phyloP scores from a whole-genome alignment of 1,140 invertebrate genomes.

The Tetragonula clypearis region DNA sequence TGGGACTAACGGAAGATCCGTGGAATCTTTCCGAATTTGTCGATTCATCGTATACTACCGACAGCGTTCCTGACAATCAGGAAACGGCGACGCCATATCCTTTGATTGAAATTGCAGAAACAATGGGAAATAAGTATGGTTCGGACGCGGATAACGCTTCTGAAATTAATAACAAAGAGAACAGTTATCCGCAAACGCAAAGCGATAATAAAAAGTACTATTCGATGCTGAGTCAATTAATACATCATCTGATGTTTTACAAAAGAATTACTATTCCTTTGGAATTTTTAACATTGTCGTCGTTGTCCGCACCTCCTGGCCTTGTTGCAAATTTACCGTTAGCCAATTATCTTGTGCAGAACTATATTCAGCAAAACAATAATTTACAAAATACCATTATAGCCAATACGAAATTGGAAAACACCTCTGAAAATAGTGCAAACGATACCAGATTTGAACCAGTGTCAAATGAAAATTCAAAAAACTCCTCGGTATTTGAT shows the following conservation, averaged over 20 bases:
- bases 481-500: constrained; percentile 11
- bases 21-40: constrained; percentile 52
- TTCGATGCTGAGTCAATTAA: constrained; percentile 41
- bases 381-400: constrained; percentile 37
- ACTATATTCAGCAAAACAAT: constrained; percentile 45
- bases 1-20: constrained; percentile 51
- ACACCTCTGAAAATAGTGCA: background rate
- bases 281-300: constrained; percentile 13
- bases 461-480: background rate
- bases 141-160: background rate
- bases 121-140: background rate
- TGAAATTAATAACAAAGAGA: background rate
- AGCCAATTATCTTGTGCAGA: constrained; percentile 52
- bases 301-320: background rate
- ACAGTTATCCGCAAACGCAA: background rate
- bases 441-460: background rate
- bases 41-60: constrained; percentile 62
- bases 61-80: constrained; percentile 19
- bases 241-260: constrained; percentile 36
- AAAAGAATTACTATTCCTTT: constrained; percentile 43
- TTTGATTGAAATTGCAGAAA: constrained; percentile 43
- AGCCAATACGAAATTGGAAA: background rate
- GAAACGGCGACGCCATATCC: constrained; percentile 50
- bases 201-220: constrained; percentile 12
- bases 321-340: background rate